Percentiles rank a stretch among this genome's conserved stretches.
Evolutionary conservation across 2,113 vertebrate genomes (phyloP).

Genomic region (Petrocephalus zakoni): DNA sequence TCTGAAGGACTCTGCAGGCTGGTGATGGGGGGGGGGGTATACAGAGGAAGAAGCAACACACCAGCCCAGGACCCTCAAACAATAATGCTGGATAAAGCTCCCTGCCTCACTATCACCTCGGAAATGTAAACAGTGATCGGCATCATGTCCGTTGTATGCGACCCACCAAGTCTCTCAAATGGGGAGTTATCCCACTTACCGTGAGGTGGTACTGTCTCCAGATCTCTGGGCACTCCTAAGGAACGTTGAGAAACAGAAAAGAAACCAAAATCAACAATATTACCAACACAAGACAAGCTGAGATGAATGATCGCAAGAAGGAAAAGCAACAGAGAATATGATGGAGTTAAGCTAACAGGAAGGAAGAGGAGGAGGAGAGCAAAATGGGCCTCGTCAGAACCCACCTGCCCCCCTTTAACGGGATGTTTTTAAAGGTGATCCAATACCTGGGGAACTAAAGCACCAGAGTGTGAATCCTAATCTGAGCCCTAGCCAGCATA

Average conservation of each 20-base stretch:
- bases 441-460: neutral
- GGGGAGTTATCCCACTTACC: slow-evolving; percentile 62
- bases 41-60: neutral
- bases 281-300: neutral
- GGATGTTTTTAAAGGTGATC: neutral
- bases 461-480: neutral
- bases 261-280: neutral
- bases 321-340: neutral
- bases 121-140: neutral
- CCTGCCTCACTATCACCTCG: neutral
- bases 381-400: neutral
- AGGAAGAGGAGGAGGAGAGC: neutral
- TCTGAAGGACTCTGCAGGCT: neutral
- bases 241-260: neutral
- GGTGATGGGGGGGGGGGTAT: neutral
- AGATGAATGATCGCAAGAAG: neutral
- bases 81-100: neutral
- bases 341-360: neutral
- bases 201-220: slow-evolving; percentile 98
- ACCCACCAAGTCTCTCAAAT: neutral
- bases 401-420: neutral
- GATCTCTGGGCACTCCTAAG: slow-evolving; percentile 90
- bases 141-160: too few species aligned
- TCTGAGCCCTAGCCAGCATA: neutral
- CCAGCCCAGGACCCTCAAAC: neutral